These are phyloP conservation scores for Trichopoda pennipes DNA, from an alignment of 2,888 invertebrate genomes.

Conservation along the genomic window DNA sequence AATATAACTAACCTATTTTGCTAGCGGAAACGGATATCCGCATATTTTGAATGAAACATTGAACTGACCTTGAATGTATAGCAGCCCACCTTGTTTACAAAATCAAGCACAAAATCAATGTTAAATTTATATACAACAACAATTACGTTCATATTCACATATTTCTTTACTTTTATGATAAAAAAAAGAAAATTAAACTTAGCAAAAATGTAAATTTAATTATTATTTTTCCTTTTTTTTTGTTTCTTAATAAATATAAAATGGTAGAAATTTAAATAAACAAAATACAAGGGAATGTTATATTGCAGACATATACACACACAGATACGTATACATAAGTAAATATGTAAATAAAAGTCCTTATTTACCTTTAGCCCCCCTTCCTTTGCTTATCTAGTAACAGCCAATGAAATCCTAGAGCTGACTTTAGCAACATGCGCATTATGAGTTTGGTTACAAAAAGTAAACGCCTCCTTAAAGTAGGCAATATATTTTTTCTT, in stretches of 20 bases:
- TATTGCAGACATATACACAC: no score
- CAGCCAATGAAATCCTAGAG: slow-evolving; percentile 42
- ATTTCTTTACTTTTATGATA: background rate
- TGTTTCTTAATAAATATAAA: slow-evolving; percentile 19
- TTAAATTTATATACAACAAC: slow-evolving; percentile 4
- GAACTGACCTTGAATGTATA: slow-evolving; percentile 65
- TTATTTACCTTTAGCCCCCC: slow-evolving; percentile 29
- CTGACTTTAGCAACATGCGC: slow-evolving; percentile 36
- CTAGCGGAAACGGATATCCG: slow-evolving; percentile 66
- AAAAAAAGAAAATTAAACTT: slow-evolving; percentile 30
- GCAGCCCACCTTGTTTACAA: slow-evolving; percentile 34
- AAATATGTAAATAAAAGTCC: background rate
- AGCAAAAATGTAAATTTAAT: slow-evolving; percentile 31
- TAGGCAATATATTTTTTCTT: slow-evolving; percentile 54
- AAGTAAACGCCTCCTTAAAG: slow-evolving; percentile 57
- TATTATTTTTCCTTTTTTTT: slow-evolving; percentile 18
- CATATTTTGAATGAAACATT: slow-evolving; percentile 57
- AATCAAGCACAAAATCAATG: slow-evolving; percentile 50
- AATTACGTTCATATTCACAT: background rate
- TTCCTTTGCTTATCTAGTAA: background rate
- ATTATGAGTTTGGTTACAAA: background rate
- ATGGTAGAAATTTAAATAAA: slow-evolving; percentile 24
- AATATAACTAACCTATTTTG: slow-evolving; percentile 60
- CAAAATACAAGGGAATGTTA: background rate
- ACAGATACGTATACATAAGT: background rate